A percentile compares a stretch with the other conserved stretches of the same genome.
phyloP scores from a whole-genome alignment of 2,888 invertebrate species.

The Sisyra nigra region DNA sequence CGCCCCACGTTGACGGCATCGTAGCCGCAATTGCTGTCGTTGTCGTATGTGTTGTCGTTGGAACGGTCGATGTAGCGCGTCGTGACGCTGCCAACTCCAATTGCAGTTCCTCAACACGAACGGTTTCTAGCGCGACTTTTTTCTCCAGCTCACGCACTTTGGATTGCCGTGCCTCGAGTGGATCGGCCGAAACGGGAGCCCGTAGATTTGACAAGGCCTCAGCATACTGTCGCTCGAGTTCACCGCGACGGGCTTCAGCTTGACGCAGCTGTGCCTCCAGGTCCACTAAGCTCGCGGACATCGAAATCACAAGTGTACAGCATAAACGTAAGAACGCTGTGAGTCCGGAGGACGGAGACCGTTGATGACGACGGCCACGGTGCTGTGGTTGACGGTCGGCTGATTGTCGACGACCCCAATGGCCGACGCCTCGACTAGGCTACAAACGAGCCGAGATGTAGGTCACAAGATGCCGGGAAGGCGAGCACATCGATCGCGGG shows the following conservation, averaged over 20 bases:
- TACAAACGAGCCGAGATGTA: slow-evolving; percentile 8
- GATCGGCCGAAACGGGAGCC: slow-evolving; percentile 38
- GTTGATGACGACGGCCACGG: slow-evolving; percentile 17
- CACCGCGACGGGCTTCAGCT: slow-evolving; percentile 59
- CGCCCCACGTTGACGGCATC: slow-evolving; percentile 23
- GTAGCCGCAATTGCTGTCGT: not conserved
- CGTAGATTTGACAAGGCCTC: slow-evolving; percentile 59
- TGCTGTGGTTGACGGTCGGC: slow-evolving; percentile 15
- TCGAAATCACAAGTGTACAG: slow-evolving; percentile 20
- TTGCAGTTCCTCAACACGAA: slow-evolving; percentile 71
- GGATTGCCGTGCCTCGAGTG: slow-evolving; percentile 57
- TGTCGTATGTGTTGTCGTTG: not conserved
- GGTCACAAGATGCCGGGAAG: slow-evolving; percentile 8
- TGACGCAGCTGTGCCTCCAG: slow-evolving; percentile 61
- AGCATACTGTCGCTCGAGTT: slow-evolving; percentile 60
- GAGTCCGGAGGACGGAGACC: slow-evolving; percentile 20
- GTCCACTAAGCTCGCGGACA: slow-evolving; percentile 31
- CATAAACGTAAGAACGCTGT: slow-evolving; percentile 19
- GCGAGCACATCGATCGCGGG: slow-evolving; percentile 13
- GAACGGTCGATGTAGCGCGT: slow-evolving; percentile 25
- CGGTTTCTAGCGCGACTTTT: slow-evolving; percentile 46
- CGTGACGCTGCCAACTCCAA: slow-evolving; percentile 67
- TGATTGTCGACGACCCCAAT: slow-evolving; percentile 16
- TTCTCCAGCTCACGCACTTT: slow-evolving; percentile 81
- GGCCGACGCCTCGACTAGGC: slow-evolving; percentile 20